Conservation (phyloP, 2,888 invertebrate species). For the Nymphalis urticae region DNA sequence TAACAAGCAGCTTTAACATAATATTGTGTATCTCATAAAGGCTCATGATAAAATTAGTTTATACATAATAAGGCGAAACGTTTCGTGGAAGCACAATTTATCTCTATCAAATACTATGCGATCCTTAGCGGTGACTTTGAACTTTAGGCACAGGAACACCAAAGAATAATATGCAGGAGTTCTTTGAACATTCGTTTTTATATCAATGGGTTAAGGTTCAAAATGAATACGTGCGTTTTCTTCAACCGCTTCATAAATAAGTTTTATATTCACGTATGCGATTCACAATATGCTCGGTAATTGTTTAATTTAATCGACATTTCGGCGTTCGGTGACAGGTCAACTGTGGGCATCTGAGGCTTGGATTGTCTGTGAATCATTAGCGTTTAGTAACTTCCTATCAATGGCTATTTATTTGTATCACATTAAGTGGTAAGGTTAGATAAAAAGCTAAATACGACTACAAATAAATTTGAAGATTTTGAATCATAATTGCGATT, state of each 20-base stretch:
- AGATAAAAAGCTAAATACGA: no score
- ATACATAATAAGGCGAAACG: constrained; percentile 18
- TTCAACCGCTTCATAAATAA: constrained; percentile 25
- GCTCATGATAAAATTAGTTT: constrained; percentile 7
- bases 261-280: constrained; percentile 46
- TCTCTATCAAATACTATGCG: constrained; percentile 41
- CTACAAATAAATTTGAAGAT: no score
- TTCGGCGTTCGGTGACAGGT: constrained; percentile 52
- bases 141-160: constrained; percentile 53
- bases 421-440: no score
- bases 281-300: constrained; percentile 67
- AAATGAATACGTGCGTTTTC: constrained; percentile 18
- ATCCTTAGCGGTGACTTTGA: constrained; percentile 69
- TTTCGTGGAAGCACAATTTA: constrained; percentile 38
- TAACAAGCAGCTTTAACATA: background rate
- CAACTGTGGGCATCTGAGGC: constrained; percentile 27
- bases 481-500: no score
- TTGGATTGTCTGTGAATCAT: constrained; percentile 9
- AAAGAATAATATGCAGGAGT: constrained; percentile 18
- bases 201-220: constrained; percentile 33
- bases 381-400: background rate
- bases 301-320: constrained; percentile 64
- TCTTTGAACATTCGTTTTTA: constrained; percentile 21
- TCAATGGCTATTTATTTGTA: background rate
- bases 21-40: background rate